Percentiles rank a stretch among this genome's conserved stretches.
Evolutionary conservation across 2,888 invertebrate species (phyloP).

Genomic region (Drosophila diplacantha): DNA sequence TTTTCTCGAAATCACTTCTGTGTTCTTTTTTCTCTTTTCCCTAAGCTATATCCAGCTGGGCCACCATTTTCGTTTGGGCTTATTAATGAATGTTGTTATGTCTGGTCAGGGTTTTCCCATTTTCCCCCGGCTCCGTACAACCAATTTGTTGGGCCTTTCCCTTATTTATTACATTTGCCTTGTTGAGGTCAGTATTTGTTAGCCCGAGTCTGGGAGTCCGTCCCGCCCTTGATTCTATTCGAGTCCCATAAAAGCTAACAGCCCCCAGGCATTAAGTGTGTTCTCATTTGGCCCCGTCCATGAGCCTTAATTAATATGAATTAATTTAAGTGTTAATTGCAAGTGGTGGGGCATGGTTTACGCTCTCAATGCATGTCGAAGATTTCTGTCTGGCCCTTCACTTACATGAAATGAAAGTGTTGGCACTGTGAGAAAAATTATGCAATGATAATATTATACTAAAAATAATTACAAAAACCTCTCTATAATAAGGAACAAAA

Average conservation of each 20-base stretch:
- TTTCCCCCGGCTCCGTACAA: conserved; percentile 15
- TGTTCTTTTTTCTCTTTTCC: not conserved
- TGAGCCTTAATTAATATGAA: conserved; percentile 69
- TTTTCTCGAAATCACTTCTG: not conserved
- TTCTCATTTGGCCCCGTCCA: conserved; percentile 56
- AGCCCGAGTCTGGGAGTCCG: conserved; percentile 24
- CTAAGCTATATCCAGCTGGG: conserved; percentile 57
- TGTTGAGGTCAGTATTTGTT: conserved; percentile 67
- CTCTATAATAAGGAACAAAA: accelerated
- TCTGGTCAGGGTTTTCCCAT: conserved; percentile 52
- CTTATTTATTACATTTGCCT: conserved; percentile 68
- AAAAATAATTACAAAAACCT: not conserved
- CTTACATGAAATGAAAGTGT: conserved; percentile 45
- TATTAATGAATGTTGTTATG: conserved; percentile 65
- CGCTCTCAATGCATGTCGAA: conserved; percentile 43
- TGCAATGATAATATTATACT: not conserved
- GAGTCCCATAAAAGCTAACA: conserved; percentile 56
- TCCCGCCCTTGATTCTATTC: conserved; percentile 36
- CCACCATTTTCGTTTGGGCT: conserved; percentile 52
- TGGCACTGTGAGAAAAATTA: conserved; percentile 43
- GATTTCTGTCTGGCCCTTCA: conserved; percentile 31
- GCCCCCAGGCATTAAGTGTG: conserved; percentile 65
- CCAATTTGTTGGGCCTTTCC: conserved; percentile 48
- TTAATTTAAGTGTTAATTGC: conserved; percentile 71
- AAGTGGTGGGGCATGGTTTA: conserved; percentile 59